Base-by-base conservation (phyloP, 2,797 vertebrate genomes). In the Lerista edwardsae region DNA sequence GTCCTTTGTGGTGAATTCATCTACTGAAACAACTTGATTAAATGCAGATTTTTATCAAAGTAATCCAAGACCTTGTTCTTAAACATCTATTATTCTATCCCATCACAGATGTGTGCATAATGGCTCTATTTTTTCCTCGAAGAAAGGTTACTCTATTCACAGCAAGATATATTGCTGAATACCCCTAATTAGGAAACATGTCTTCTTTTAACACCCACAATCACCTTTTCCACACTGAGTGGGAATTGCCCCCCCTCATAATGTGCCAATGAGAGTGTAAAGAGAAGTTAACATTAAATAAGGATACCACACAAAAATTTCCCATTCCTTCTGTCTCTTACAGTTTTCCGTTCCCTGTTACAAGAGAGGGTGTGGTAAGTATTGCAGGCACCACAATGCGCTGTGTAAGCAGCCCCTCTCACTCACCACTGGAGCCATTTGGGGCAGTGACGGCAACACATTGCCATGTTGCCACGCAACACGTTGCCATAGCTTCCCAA, bases 1-100 rank as follows among this genome's bases (percentile, higher is more conserved):
- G 88, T 73, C 86, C 34, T 92, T 83, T 57, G 1, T 90, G 55
- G 84, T 77, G 91, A 93, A 91, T 90, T 92, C 86, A 87, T 41
- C 69, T 51, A 1, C 79, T 93, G 90, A 83, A 91, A 89, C 31
- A 87, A 67, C 57, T 88, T 85, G 57, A 87, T 91, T 89, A 87
- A 94, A 91, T 86, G 23, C 1, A 65, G 11, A 92, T 92, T 93
- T 82, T 91, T 76, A 90, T 65, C 79, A 67, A 92, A 86, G 81
- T 36, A 89, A 88, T 80, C 6, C 65, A 87, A 85, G 91, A 82
- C 29, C 64, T 86, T 92, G 62, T 88, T 87, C 84, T 93, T 91
- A 92, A 93, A 82, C 41, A 69, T 75, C 36, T 91, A 88, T 92
- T 86, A 84, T 91, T 93, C 82, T 72, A 0, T 83, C 84, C 91